Evolutionary conservation across 2,888 invertebrate species (phyloP), one percentile per base, ranked within the genome.

Genomic region (Nemurella pictetii): DNA sequence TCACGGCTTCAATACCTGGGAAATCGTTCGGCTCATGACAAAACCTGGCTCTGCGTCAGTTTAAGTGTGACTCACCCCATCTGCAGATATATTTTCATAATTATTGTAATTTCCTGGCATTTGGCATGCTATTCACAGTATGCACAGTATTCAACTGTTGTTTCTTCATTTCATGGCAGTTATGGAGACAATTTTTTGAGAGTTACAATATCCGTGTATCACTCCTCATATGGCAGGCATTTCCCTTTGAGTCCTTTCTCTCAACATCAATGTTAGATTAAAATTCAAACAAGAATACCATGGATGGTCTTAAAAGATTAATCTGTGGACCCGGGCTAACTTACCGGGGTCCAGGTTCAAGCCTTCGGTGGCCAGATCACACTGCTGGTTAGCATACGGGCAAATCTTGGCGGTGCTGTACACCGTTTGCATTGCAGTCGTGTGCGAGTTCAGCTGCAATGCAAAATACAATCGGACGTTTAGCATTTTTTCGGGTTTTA

Each of bases 321-420:
- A 55, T 12, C 55, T 7, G 29, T 9, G 27, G 72, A 75, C 28
- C 35, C 29, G 0, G 78, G 2, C 72, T 82, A 78, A 82, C 86
- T 86, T 87, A 90, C 90, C 90, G 85, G 91, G 91, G 84, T 90
- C 90, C 28, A 91, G 87, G 26, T 87, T 85, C 28, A 90, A 86
- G 3, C 89, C 89, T 84, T 88, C 88, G 26, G 85, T 88, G 80
- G 85, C 81, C 36, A 90, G 32, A 85, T 90, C 87, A 85, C 91
- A 91, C 29, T 89, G 87, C 87, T 89, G 89, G 1, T 90, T 89
- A 1, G 87, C 87, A 83, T 88, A 90, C 0, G 91, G 90, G 86
- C 91, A 91, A 28, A 92, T 89, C 87, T 90, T 91, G 15, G 90
- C 91, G 2, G 90, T 90, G 86, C 91, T 91, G 87, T 92, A 92